Evolutionary conservation across 2,888 invertebrate genomes (phyloP), one percentile per base, ranked within the genome.

Genomic region (Trissolcus brochymenae): DNA sequence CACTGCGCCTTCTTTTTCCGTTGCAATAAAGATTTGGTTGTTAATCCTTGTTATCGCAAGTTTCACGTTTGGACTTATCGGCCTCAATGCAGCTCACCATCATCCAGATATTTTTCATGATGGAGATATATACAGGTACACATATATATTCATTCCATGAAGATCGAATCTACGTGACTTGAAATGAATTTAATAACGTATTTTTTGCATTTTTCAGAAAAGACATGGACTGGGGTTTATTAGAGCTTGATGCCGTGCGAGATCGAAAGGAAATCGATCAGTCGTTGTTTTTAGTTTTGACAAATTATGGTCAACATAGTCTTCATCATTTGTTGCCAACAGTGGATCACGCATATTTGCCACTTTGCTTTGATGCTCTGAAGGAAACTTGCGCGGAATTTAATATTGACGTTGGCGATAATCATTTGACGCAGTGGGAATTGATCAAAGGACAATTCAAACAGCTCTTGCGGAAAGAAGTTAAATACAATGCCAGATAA

Each of bases 261-360:
- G 95, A 95, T 84, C 91, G 95, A 77, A 90, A 91, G 17, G 93
- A 95, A 78, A 90, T 93, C 73, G 92, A 92, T 9, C 92, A 93
- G 13, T 92, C 92, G 50, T 91, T 92, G 76, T 93, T 94, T 84
- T 89, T 94, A 76, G 92, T 92, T 0, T 86, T 95, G 64, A 94
- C 94, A 0, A 91, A 93, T 75, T 96, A 95, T 82, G 96, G 96
- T 0, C 93, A 94, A 73, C 96, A 96, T 85, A 91, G 91, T 0
- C 89, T 96, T 1, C 96, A 96, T 87, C 96, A 96, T 88, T 90
- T 96, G 17, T 94, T 96, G 82, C 96, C 96, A 0, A 94, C 95
- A 0, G 83, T 96, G 40, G 96, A 96, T 86, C 95, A 96, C 83
- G 93, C 92, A 0, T 91, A 93, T 70, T 87, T 96, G 13, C 91